A percentile compares a stretch with the other conserved stretches of the same genome.
These are phyloP conservation scores for Archivesica marissinica DNA, from an alignment of 1,140 invertebrate genomes.

Conservation along the genomic window DNA sequence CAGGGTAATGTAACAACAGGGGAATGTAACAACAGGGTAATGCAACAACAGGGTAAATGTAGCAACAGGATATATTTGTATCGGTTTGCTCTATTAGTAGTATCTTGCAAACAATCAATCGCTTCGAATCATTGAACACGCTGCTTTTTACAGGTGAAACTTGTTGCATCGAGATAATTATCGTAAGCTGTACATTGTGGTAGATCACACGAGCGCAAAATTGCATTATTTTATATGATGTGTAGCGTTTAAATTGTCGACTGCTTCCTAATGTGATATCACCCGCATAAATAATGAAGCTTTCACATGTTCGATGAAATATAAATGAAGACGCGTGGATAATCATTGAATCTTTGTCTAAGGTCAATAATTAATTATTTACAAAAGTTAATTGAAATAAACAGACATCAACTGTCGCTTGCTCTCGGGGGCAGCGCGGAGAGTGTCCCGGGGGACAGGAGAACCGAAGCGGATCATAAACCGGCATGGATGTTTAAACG, in stretches of 20 bases:
- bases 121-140: neutral
- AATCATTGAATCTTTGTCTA: conserved; percentile 23
- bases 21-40: too few relatives aligned
- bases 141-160: neutral
- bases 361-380: conserved; percentile 61
- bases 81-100: too few relatives aligned
- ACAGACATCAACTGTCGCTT: conserved; percentile 26
- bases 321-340: conserved; percentile 10
- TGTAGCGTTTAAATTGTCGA: neutral
- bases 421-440: neutral
- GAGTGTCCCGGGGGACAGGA: conserved; percentile 5
- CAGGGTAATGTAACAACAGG: too few relatives aligned
- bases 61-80: too few relatives aligned
- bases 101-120: too few relatives aligned
- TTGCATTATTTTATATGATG: conserved; percentile 1
- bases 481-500: conserved; percentile 23
- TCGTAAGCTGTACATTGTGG: too few relatives aligned
- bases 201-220: neutral
- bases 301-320: conserved; percentile 32
- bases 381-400: conserved; percentile 58
- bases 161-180: too few relatives aligned
- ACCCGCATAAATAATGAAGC: conserved; percentile 7
- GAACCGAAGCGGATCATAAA: conserved; percentile 15
- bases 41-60: too few relatives aligned
- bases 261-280: neutral